Conservation (phyloP, 2,797 vertebrate species). For the Pantherophis alleghaniensis region DNA sequence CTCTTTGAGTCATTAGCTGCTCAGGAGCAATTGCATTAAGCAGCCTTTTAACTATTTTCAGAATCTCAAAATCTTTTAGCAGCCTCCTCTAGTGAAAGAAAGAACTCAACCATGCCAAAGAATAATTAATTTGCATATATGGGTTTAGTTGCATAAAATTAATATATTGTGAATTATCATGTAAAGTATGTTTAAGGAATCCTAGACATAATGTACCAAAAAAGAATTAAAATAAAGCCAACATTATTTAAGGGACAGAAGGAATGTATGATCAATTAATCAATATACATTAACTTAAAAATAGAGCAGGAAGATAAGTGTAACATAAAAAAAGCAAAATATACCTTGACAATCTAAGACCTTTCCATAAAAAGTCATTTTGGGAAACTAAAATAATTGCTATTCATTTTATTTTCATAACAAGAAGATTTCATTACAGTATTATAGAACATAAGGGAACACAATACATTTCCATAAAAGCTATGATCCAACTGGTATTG, state of each 20-base stretch:
- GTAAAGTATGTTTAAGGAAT: constrained; percentile 1
- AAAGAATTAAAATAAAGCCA: neutral
- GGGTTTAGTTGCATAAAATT: neutral
- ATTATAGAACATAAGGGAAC: neutral
- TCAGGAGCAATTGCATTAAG: neutral
- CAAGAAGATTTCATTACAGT: neutral
- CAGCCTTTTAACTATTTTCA: neutral
- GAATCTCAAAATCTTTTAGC: neutral
- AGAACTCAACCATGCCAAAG: neutral
- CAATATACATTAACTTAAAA: constrained; percentile 32
- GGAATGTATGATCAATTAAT: constrained; percentile 12
- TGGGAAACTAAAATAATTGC: neutral
- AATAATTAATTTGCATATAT: neutral
- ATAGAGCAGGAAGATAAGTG: neutral
- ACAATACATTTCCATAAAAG: constrained; percentile 13
- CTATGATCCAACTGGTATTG: neutral
- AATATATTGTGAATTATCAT: neutral
- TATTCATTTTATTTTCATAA: constrained; percentile 15
- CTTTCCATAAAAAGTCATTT: neutral
- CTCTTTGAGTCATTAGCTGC: neutral
- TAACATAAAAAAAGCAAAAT: neutral
- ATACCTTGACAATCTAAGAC: neutral
- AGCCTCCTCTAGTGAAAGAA: neutral
- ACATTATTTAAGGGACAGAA: constrained; percentile 14
- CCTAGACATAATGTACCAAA: constrained; percentile 23